A percentile compares a stretch with the other conserved stretches of the same genome.
Evolutionary conservation across 2,888 invertebrate genomes (phyloP).

Genomic region (Archips xylosteana): DNA sequence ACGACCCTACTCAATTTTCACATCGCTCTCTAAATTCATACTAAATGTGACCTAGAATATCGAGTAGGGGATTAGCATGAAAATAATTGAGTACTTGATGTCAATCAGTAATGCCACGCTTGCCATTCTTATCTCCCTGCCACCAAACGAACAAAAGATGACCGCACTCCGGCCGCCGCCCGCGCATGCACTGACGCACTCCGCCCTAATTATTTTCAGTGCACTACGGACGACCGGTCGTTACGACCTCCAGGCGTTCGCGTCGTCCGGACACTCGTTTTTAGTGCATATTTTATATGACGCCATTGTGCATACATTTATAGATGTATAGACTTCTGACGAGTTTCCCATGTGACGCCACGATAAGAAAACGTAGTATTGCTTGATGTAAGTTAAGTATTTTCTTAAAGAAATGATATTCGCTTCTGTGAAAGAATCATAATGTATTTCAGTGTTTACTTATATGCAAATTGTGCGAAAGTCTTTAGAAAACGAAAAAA

Average conservation of each 20-base stretch:
- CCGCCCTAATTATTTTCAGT: conserved; percentile 43
- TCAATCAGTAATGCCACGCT: neutral
- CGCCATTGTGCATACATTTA: conserved; percentile 17
- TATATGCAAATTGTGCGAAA: neutral
- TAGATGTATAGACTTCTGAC: conserved; percentile 3
- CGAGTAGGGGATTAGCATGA: neutral
- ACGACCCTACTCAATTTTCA: too few species aligned
- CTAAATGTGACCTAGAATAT: too few species aligned
- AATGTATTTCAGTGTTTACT: too few species aligned
- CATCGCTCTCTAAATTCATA: too few species aligned
- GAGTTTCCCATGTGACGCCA: conserved; percentile 1
- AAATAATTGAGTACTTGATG: neutral
- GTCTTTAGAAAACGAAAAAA: neutral
- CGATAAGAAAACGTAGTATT: too few species aligned
- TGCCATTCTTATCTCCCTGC: neutral
- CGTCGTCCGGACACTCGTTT: conserved; percentile 35
- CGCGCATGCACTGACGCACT: conserved; percentile 32
- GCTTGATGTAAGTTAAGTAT: too few species aligned
- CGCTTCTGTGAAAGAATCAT: too few species aligned
- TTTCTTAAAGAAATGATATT: too few species aligned
- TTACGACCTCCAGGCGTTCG: conserved; percentile 32
- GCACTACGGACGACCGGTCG: conserved; percentile 28
- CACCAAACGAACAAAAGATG: neutral
- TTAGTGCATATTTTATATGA: conserved; percentile 23
- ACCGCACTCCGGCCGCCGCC: conserved; percentile 6